Percentiles rank a stretch among this genome's conserved stretches.
phyloP scores from a whole-genome alignment of 2,888 invertebrate genomes.

The Dryococelus australis region DNA sequence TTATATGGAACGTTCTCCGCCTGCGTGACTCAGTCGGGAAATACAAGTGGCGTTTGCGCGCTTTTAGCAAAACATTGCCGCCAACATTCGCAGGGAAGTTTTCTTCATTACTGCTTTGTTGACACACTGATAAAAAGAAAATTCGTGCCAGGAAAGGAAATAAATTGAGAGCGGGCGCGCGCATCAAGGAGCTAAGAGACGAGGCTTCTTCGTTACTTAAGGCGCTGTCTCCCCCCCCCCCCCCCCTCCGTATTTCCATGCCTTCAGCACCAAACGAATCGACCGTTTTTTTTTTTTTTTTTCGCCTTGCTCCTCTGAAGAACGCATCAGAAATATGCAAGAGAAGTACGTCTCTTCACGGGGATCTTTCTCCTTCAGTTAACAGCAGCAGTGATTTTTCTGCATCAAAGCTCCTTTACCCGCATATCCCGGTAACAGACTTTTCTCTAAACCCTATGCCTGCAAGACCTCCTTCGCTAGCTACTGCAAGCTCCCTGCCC shows the following conservation, averaged over 20 bases:
- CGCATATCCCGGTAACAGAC: not conserved
- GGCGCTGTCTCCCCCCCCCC: not conserved
- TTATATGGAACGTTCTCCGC: too few species aligned
- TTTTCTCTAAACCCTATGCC: not conserved
- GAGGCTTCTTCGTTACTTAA: not conserved
- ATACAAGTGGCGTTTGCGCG: not conserved
- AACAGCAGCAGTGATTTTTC: not conserved
- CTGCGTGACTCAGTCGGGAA: too few species aligned
- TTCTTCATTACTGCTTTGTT: conserved; percentile 40
- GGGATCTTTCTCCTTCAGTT: not conserved
- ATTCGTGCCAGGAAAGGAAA: conserved; percentile 27
- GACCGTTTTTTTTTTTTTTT: not conserved
- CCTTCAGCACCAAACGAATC: not conserved
- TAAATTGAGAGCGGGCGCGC: conserved; percentile 3
- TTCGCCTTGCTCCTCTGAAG: not conserved
- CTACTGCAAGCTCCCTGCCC: too few species aligned
- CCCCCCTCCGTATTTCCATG: not conserved
- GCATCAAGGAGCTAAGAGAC: not conserved
- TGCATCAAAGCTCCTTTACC: not conserved
- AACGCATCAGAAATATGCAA: conserved; percentile 8
- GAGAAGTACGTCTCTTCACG: not conserved
- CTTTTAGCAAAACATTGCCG: not conserved
- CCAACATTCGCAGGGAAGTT: conserved; percentile 3
- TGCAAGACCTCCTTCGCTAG: not conserved
- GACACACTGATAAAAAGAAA: conserved; percentile 35